phyloP scores from a whole-genome alignment of 1,140 invertebrate species.

The Drosophila kohkoa region DNA sequence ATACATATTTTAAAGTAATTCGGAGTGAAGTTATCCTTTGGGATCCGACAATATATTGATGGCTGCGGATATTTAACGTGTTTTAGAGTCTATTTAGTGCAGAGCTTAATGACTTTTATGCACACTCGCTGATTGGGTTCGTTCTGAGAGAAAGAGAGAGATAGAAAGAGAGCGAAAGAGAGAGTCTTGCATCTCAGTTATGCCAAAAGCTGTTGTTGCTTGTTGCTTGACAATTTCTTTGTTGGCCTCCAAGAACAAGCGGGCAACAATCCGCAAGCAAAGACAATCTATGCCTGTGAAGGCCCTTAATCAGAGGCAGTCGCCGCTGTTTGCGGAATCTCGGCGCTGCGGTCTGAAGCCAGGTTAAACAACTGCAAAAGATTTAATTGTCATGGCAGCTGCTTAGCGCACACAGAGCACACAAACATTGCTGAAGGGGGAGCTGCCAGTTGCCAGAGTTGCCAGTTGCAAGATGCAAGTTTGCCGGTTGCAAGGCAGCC shows the following conservation, averaged over 20 bases:
- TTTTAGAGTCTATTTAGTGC: neutral
- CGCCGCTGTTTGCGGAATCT: slow-evolving; percentile 56
- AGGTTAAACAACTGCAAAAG: slow-evolving; percentile 79
- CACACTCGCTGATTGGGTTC: neutral
- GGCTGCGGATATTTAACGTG: neutral
- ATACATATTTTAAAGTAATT: too few species aligned
- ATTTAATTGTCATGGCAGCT: slow-evolving; percentile 75
- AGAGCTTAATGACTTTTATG: neutral
- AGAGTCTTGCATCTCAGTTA: slow-evolving; percentile 55
- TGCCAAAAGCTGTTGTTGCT: slow-evolving; percentile 72
- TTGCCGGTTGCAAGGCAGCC: slow-evolving; percentile 15
- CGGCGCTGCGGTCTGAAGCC: slow-evolving; percentile 29
- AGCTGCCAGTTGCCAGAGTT: slow-evolving; percentile 6
- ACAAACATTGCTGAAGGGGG: too few species aligned
- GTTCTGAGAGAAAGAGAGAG: slow-evolving; percentile 1
- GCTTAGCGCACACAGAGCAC: slow-evolving; percentile 19
- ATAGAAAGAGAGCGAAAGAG: too few species aligned
- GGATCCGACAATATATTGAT: too few species aligned
- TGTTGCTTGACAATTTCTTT: slow-evolving; percentile 72
- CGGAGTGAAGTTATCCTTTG: too few species aligned
- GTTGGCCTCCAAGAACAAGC: slow-evolving; percentile 37
- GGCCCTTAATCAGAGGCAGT: slow-evolving; percentile 79
- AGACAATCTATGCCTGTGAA: slow-evolving; percentile 63
- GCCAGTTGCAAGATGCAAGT: slow-evolving; percentile 13
- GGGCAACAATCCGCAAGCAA: slow-evolving; percentile 35